A percentile compares a stretch with the other conserved stretches of the same genome.
These are phyloP conservation scores for Aphelenchoides avenae DNA, from an alignment of 1,140 invertebrate genomes.

Conservation along the genomic window DNA sequence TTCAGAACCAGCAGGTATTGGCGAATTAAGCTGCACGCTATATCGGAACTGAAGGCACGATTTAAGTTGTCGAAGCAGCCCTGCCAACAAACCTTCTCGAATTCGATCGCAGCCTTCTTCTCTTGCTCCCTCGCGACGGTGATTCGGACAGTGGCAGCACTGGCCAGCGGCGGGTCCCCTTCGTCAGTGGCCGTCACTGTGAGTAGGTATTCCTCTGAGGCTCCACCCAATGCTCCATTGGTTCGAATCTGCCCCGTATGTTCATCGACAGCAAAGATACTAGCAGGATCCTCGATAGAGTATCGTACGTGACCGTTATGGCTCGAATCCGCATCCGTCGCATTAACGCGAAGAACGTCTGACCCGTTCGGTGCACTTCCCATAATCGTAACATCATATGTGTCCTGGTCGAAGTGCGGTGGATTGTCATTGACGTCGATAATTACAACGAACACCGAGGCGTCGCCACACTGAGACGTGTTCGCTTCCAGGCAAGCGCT, in stretches of 20 bases:
- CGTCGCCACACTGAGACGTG: slow-evolving; percentile 25
- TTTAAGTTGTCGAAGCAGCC: too few species aligned
- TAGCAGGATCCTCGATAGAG: slow-evolving; percentile 14
- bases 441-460: slow-evolving; percentile 29
- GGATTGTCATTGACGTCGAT: slow-evolving; percentile 48
- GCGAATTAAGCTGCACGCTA: too few species aligned
- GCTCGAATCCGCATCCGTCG: slow-evolving; percentile 37
- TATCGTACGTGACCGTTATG: slow-evolving; percentile 34
- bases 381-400: too few species aligned
- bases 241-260: slow-evolving; percentile 32
- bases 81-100: slow-evolving; percentile 36
- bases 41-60: too few species aligned
- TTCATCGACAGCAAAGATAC: slow-evolving; percentile 34
- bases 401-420: slow-evolving; percentile 25
- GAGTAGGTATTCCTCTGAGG: background rate
- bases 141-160: slow-evolving; percentile 13
- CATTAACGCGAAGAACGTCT: slow-evolving; percentile 27
- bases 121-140: too few species aligned
- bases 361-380: too few species aligned
- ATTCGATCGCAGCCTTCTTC: slow-evolving; percentile 46
- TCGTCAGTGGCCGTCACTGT: slow-evolving; percentile 26
- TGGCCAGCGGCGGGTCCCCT: slow-evolving; percentile 23
- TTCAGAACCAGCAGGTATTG: too few species aligned
- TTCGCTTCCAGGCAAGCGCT: slow-evolving; percentile 28
- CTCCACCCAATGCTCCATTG: slow-evolving; percentile 1